A percentile compares a stretch with the other conserved stretches of the same genome.
Conservation (phyloP, 2,113 vertebrate species). For the Cromileptes altivelis region DNA sequence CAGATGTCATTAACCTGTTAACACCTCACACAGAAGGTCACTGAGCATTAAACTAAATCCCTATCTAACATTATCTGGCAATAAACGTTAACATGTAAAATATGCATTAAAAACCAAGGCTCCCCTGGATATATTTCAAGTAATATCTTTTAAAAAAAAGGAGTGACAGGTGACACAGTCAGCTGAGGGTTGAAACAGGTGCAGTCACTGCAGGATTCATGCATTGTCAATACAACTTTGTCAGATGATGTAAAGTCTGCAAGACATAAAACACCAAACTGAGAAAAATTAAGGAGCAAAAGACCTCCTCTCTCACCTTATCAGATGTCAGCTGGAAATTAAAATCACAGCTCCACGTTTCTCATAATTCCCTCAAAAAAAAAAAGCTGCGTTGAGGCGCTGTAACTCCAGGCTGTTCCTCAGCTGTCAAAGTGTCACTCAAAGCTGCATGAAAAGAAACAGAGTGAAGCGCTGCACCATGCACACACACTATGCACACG, state of each 20-base stretch:
- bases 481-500: background rate
- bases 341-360: constrained; percentile 63
- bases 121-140: background rate
- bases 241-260: background rate
- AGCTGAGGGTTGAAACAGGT: constrained; percentile 17
- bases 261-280: background rate
- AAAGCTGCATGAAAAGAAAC: background rate
- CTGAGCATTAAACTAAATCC: background rate
- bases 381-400: constrained; percentile 12
- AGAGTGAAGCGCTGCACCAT: background rate
- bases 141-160: too few species aligned
- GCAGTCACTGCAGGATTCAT: constrained; percentile 13
- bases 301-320: constrained; percentile 58
- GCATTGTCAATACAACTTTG: background rate
- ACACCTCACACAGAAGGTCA: background rate
- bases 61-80: background rate
- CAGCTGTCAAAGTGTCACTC: constrained; percentile 2
- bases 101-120: background rate
- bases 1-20: background rate
- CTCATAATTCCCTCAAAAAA: constrained; percentile 54
- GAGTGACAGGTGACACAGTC: constrained; percentile 21
- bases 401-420: constrained; percentile 2
- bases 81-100: too few species aligned
- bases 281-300: background rate
- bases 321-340: constrained; percentile 45